phyloP scores from a whole-genome alignment of 2,113 vertebrate genomes.

The Scytalopus superciliaris region DNA sequence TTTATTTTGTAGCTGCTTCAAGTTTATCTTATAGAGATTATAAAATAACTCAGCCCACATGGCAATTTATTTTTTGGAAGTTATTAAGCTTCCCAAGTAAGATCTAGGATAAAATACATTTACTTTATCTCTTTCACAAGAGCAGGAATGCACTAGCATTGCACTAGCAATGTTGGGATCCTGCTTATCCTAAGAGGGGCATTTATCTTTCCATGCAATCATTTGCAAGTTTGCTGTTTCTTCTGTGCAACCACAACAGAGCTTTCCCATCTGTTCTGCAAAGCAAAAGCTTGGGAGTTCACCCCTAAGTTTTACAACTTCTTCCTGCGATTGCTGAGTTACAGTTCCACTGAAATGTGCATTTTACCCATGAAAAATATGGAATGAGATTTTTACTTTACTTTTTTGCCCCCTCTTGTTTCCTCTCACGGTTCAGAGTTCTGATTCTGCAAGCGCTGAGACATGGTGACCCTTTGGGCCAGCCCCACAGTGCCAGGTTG shows the following conservation, averaged over 20 bases:
- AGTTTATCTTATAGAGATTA: background rate
- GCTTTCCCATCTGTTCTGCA: background rate
- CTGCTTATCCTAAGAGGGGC: background rate
- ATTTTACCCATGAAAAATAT: background rate
- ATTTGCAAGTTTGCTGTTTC: background rate
- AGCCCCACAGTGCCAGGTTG: rapidly evolving
- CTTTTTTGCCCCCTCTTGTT: background rate
- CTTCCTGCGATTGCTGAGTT: background rate
- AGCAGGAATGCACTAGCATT: background rate
- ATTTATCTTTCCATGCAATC: background rate
- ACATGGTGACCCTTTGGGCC: rapidly evolving
- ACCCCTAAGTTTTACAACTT: background rate
- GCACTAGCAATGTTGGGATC: background rate
- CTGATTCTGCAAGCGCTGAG: background rate
- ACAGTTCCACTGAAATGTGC: background rate
- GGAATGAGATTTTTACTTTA: background rate
- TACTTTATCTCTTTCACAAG: background rate
- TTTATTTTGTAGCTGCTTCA: background rate
- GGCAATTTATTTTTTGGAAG: background rate
- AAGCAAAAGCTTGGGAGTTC: background rate
- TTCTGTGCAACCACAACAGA: background rate
- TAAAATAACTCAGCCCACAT: background rate
- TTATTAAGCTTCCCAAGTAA: background rate
- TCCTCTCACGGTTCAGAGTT: background rate
- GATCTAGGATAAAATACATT: background rate